Evolutionary conservation across 2,888 invertebrate species (phyloP).

Genomic region (Hypena proboscidalis): DNA sequence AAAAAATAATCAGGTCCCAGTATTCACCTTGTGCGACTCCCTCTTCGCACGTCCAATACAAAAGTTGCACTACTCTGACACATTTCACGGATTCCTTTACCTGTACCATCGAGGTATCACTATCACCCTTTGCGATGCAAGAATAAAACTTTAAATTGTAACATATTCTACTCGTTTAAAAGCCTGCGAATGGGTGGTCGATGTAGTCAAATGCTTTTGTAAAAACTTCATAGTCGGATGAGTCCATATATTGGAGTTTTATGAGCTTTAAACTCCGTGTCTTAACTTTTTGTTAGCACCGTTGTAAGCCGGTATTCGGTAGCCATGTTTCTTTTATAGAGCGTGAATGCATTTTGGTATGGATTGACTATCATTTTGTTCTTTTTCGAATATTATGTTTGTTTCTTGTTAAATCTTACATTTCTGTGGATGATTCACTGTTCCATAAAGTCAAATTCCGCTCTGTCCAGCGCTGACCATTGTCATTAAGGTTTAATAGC

Average conservation of each 20-base stretch:
- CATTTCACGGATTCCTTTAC: constrained; percentile 81
- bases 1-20: constrained; percentile 64
- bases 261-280: constrained; percentile 32
- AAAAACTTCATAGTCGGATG: constrained; percentile 42
- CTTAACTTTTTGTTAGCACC: constrained; percentile 31
- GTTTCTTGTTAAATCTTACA: not conserved
- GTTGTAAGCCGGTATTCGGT: constrained; percentile 9
- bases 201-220: constrained; percentile 56
- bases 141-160: constrained; percentile 59
- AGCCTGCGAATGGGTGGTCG: constrained; percentile 66
- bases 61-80: constrained; percentile 82
- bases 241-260: constrained; percentile 38
- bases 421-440: too few relatives aligned
- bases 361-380: not conserved
- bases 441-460: too few relatives aligned
- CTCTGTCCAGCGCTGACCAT: too few relatives aligned
- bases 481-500: constrained; percentile 26
- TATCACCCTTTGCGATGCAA: constrained; percentile 62
- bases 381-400: not conserved
- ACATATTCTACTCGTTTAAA: constrained; percentile 56
- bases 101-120: too few relatives aligned
- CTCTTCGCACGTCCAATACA: constrained; percentile 80
- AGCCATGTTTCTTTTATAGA: constrained; percentile 21
- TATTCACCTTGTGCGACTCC: constrained; percentile 71
- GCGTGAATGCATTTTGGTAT: constrained; percentile 9